Evolutionary conservation across 2,113 vertebrate genomes (phyloP), one percentile per base, ranked within the genome.

Genomic region (Lutjanus erythropterus): DNA sequence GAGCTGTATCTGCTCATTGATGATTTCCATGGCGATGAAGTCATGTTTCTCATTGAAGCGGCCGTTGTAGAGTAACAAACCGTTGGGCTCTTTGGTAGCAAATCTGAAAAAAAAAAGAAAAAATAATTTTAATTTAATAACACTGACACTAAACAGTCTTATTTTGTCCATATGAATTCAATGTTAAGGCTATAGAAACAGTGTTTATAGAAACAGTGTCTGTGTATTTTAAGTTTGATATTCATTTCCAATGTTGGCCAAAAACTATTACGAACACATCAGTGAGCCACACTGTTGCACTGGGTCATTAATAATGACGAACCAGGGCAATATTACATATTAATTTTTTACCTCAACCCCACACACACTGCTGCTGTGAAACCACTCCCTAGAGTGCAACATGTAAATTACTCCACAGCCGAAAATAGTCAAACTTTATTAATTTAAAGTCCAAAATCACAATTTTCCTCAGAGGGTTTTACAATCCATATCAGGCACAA

Each of bases 11-110:
- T 99, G 98, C 81, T 97, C 95, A 0, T 94, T 93, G 72, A 98
- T 95, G 62, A 99, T 97, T 90, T 99, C 98, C 71, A 99, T 91
- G 3, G 97, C 97, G 61, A 99, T 95, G 1, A 99, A 99, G 92
- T 99, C 98, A 3, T 99, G 98, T 47, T 97, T 97, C 88, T 98
- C 97, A 0, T 99, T 99, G 92, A 99, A 99, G 83, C 98, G 97
- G 5, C 98, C 98, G 0, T 99, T 99, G 88, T 99, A 99, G 33
- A 99, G 88, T 31, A 99, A 94, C 35, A 99, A 94, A 33, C 97
- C 98, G 0, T 97, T 91, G 0, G 89, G 91, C 85, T 97, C 97
- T 90, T 92, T 96, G 5, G 97, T 99, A 74, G 97, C 97, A 86
- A 99, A 99, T 81, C 98, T 99, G 29, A 35, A 66, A 50, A 55